phyloP scores from a whole-genome alignment of 2,888 invertebrate genomes.

The Apamea anceps region DNA sequence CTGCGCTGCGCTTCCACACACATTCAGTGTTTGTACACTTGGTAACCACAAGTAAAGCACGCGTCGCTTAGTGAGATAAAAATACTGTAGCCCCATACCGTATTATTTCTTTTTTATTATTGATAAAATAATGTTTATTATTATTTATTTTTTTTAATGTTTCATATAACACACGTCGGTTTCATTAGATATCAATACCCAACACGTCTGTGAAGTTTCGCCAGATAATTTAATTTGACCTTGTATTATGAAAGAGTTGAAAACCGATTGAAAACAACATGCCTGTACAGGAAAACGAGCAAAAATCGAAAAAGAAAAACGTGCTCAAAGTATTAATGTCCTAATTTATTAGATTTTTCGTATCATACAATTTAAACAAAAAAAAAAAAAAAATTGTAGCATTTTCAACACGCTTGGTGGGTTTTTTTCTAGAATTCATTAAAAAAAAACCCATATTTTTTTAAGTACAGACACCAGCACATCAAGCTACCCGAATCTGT shows the following conservation, averaged over 20 bases:
- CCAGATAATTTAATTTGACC: background rate
- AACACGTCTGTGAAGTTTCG: background rate
- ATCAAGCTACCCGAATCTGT: too few relatives aligned
- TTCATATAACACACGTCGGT: background rate
- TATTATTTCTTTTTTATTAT: too few relatives aligned
- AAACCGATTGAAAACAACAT: constrained; percentile 17
- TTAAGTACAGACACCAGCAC: too few relatives aligned
- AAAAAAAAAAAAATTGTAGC: background rate
- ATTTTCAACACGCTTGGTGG: background rate
- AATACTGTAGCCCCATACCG: too few relatives aligned
- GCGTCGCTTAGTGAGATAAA: too few relatives aligned
- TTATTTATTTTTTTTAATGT: background rate
- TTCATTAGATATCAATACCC: background rate
- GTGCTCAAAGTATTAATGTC: constrained; percentile 1
- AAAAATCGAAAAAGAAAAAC: constrained; percentile 3
- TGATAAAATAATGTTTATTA: too few relatives aligned
- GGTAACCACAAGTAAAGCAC: too few relatives aligned
- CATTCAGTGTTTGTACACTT: too few relatives aligned
- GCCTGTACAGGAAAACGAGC: constrained; percentile 38
- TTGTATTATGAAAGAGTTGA: background rate
- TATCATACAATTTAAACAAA: background rate
- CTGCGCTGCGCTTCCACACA: too few relatives aligned
- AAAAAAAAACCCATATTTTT: too few relatives aligned
- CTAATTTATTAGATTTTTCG: background rate
- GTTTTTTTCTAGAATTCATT: background rate